Base-by-base conservation (phyloP, 2,888 invertebrate genomes). In the Antitype chi region DNA sequence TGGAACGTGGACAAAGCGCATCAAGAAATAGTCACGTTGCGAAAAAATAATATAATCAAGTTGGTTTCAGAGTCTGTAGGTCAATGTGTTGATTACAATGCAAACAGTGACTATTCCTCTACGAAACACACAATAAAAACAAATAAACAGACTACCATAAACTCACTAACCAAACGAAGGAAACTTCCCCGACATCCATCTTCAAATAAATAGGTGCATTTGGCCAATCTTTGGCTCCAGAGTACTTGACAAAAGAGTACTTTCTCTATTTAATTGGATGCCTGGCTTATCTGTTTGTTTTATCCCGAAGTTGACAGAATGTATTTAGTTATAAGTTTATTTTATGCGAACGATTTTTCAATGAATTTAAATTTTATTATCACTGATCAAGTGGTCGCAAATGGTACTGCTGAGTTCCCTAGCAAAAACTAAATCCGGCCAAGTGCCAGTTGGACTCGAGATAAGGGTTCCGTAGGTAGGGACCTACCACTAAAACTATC, bases 161-260 rank as follows among this genome's bases (percentile, higher is more conserved):
- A 57, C 38, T 43, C 28, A n/a, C 25, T 17, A 70, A 53, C 25
- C 49, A 55, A 20, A 55, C 11, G 32, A 15, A 28, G 4, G 3
- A 15, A 59, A 28, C 20, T 23, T 20, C 7, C 25, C 28, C 28
- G 13, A 52, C n/a, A 28, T n/a, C 67, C 55, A 77, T 57, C 67
- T 67, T 62, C 43, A 81, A 82, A 73, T 82, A 74, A n/a, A n/a
- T n/a, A n/a, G n/a, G n/a, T n/a, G n/a, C 66, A 70, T 78, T 74
- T 59, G 52, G 53, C 64, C 66, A 74, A 74, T 64, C 73, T 73
- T 72, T 47, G 28, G 5, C 28, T 59, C 15, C 2, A 72, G 60
- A 38, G 60, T 17, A 4, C 80, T 80, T n/a, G 15, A 47, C 28
- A 25, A 52, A 43, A 49, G 49, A 23, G 64, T 70, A 60, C 68